A percentile compares a stretch with the other conserved stretches of the same genome.
phyloP scores from a whole-genome alignment of 2,113 vertebrate genomes.

The Scomber scombrus region DNA sequence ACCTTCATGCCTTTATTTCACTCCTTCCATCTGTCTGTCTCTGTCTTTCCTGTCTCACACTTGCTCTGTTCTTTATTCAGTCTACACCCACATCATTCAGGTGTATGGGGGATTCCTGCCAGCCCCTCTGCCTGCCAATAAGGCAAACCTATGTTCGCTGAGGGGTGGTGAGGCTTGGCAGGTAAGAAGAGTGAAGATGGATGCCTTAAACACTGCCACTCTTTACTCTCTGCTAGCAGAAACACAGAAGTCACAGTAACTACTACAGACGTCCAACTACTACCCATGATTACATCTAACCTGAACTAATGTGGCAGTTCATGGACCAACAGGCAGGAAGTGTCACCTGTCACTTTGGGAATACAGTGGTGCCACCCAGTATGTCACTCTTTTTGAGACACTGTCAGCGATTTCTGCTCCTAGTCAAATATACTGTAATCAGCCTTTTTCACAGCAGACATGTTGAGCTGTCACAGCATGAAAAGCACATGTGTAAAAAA shows the following conservation, averaged over 20 bases:
- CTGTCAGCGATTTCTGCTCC: neutral
- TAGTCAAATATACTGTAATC: too few relatives aligned
- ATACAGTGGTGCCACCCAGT: neutral
- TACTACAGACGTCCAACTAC: slow-evolving; percentile 13
- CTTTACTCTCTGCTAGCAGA: slow-evolving; percentile 29
- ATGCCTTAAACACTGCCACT: slow-evolving; percentile 32
- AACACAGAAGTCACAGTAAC: slow-evolving; percentile 38
- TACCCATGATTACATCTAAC: slow-evolving; percentile 29
- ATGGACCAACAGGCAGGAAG: slow-evolving; percentile 3
- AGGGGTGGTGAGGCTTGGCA: slow-evolving; percentile 41
- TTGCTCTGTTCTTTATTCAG: slow-evolving; percentile 41
- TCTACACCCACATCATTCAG: slow-evolving; percentile 41
- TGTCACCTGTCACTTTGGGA: neutral
- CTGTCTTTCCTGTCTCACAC: slow-evolving; percentile 2
- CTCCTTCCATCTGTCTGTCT: neutral
- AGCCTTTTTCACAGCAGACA: neutral
- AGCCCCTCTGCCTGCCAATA: slow-evolving; percentile 43
- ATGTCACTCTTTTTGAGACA: neutral
- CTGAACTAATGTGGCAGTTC: slow-evolving; percentile 28
- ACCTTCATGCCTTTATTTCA: slow-evolving; percentile 31
- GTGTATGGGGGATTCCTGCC: slow-evolving; percentile 45
- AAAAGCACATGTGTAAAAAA: too few relatives aligned
- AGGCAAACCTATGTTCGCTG: slow-evolving; percentile 44
- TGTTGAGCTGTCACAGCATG: neutral
- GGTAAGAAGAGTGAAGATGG: slow-evolving; percentile 41